Conservation (phyloP, 2,888 invertebrate genomes). For the Anoplius nigerrimus region DNA sequence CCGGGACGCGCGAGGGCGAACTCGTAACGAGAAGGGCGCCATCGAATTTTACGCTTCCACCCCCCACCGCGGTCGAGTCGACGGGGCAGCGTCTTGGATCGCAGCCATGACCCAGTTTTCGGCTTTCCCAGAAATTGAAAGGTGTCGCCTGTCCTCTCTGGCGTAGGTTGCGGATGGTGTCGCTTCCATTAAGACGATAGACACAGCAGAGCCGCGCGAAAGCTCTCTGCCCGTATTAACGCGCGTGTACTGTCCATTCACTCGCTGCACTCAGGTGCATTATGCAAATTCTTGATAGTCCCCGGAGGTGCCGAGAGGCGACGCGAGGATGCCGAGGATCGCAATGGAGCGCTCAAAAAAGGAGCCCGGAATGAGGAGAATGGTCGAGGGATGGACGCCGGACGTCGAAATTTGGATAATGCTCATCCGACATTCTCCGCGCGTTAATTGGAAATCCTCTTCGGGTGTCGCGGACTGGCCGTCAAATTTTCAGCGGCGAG, state of each 20-base stretch:
- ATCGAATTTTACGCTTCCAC: background rate
- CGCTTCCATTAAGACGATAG: conserved; percentile 37
- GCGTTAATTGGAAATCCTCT: background rate
- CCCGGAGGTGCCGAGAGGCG: background rate
- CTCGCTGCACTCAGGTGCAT: conserved; percentile 16
- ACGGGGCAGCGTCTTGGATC: conserved; percentile 30
- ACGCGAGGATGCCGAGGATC: background rate
- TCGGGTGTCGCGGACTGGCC: too few relatives aligned
- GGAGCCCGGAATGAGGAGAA: background rate
- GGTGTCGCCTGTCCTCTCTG: conserved; percentile 26
- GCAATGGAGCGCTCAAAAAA: background rate
- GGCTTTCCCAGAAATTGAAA: conserved; percentile 42
- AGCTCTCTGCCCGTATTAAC: conserved; percentile 58
- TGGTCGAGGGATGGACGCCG: background rate
- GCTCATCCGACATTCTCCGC: background rate
- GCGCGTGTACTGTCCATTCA: conserved; percentile 12
- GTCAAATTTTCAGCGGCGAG: too few relatives aligned
- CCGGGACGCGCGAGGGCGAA: background rate
- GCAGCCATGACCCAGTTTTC: conserved; percentile 35
- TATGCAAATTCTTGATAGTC: conserved; percentile 27
- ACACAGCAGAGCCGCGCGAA: conserved; percentile 39
- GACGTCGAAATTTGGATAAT: background rate
- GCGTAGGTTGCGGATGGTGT: conserved; percentile 14
- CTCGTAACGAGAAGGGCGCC: background rate
- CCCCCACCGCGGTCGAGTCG: background rate